phyloP scores from a whole-genome alignment of 2,888 invertebrate species.

The Myathropa florea region DNA sequence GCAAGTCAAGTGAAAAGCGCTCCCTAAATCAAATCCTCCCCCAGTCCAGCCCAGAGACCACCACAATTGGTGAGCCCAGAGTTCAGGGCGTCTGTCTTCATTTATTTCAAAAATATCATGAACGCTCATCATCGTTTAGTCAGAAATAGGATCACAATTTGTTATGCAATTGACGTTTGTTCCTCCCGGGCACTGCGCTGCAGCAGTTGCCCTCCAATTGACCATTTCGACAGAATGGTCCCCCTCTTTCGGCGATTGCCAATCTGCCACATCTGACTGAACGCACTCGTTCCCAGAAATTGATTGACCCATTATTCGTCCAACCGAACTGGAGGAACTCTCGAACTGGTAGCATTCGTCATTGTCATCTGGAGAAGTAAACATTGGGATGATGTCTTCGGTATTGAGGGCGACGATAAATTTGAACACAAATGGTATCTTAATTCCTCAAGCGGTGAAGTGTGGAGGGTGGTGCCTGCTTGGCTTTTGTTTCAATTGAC shows the following conservation, averaged over 20 bases:
- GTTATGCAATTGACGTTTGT: constrained; percentile 15
- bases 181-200: not conserved
- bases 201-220: constrained; percentile 8
- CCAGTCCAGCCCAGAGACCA: not conserved
- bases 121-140: not conserved
- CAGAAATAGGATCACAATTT: not conserved
- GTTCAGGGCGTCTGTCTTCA: constrained; percentile 3
- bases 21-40: not conserved
- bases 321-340: constrained; percentile 14
- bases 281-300: constrained; percentile 12
- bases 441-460: not conserved
- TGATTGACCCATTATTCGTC: constrained; percentile 45
- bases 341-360: constrained; percentile 16
- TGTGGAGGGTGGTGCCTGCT: too few relatives aligned
- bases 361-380: not conserved
- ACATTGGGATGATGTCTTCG: not conserved
- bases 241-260: not conserved
- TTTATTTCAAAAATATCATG: not conserved
- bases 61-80: not conserved
- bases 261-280: constrained; percentile 1
- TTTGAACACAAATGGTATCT: constrained; percentile 19
- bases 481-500: not conserved
- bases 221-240: constrained; percentile 13
- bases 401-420: constrained; percentile 35
- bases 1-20: not conserved